phyloP scores from a whole-genome alignment of 1,140 invertebrate genomes.

The Meloidogyne floridensis region DNA sequence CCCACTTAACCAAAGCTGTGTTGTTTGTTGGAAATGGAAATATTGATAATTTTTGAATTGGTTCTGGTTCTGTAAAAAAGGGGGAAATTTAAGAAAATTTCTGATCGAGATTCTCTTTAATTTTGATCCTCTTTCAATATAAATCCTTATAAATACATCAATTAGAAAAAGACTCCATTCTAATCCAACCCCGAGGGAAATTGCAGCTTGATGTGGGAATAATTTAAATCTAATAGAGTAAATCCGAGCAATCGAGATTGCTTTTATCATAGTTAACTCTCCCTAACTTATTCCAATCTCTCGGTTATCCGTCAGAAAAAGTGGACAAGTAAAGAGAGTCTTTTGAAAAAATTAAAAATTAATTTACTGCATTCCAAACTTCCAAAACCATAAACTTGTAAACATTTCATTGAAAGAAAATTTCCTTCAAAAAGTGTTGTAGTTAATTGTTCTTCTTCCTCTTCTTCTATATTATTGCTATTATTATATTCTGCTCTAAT shows the following conservation, averaged over 20 bases:
- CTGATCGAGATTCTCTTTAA: too few species aligned
- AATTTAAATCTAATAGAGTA: too few species aligned
- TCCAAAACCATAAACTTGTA: constrained; percentile 44
- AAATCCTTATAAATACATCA: too few species aligned
- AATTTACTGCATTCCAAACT: constrained; percentile 48
- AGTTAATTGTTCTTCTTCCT: not conserved
- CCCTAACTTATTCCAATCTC: too few species aligned
- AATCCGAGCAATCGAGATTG: too few species aligned
- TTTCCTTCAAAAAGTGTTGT: constrained; percentile 8
- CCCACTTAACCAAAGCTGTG: constrained; percentile 34
- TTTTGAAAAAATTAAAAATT: not conserved
- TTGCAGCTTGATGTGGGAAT: too few species aligned
- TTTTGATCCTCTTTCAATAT: too few species aligned
- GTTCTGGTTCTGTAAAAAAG: constrained; percentile 39
- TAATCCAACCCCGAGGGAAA: too few species aligned
- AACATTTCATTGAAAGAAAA: constrained; percentile 43
- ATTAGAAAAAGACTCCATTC: too few species aligned
- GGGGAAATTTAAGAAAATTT: not conserved
- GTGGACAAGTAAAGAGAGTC: too few species aligned
- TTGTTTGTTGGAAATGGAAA: constrained; percentile 32
- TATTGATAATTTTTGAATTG: constrained; percentile 37
- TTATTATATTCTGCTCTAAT: constrained; percentile 7
- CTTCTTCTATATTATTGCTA: not conserved
- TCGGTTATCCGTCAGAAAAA: too few species aligned
- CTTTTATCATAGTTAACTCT: too few species aligned